Percentiles rank a stretch among this genome's conserved stretches.
These are phyloP conservation scores for Margaritifera margaritifera DNA, from an alignment of 2,888 invertebrate genomes.

Conservation along the genomic window DNA sequence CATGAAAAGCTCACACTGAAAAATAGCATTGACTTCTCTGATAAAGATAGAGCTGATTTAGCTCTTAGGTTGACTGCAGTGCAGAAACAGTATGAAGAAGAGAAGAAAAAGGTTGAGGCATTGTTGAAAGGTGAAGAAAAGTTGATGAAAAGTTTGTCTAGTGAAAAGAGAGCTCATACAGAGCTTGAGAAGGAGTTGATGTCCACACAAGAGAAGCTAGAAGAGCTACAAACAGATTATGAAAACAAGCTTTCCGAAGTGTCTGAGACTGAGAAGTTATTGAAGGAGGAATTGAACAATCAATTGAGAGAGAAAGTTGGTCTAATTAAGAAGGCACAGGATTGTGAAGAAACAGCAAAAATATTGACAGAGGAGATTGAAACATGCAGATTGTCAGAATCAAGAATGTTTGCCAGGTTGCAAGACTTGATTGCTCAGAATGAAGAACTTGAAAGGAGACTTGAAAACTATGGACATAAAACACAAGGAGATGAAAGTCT, in stretches of 20 bases:
- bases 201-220: conserved; percentile 48
- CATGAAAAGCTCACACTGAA: conserved; percentile 36
- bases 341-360: conserved; percentile 39
- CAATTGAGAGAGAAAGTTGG: conserved; percentile 32
- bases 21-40: conserved; percentile 28
- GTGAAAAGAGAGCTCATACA: conserved; percentile 36
- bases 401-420: conserved; percentile 41
- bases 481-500: conserved; percentile 3
- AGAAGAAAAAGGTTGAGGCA: conserved; percentile 44
- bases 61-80: conserved; percentile 29
- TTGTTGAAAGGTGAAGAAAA: conserved; percentile 44
- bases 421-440: conserved; percentile 37
- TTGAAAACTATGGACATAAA: conserved; percentile 17
- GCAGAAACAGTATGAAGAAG: conserved; percentile 41
- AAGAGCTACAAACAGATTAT: conserved; percentile 56
- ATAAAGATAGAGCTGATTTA: conserved; percentile 34
- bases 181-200: conserved; percentile 50
- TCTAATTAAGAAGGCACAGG: conserved; percentile 37
- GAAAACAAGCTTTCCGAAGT: conserved; percentile 38
- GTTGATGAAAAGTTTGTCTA: conserved; percentile 40
- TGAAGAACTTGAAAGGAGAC: conserved; percentile 38
- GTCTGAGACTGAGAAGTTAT: conserved; percentile 29
- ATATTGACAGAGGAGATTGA: conserved; percentile 40
- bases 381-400: conserved; percentile 37
- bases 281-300: conserved; percentile 36